phyloP scores from a whole-genome alignment of 2,113 vertebrate genomes.

The Sorex fumeus region DNA sequence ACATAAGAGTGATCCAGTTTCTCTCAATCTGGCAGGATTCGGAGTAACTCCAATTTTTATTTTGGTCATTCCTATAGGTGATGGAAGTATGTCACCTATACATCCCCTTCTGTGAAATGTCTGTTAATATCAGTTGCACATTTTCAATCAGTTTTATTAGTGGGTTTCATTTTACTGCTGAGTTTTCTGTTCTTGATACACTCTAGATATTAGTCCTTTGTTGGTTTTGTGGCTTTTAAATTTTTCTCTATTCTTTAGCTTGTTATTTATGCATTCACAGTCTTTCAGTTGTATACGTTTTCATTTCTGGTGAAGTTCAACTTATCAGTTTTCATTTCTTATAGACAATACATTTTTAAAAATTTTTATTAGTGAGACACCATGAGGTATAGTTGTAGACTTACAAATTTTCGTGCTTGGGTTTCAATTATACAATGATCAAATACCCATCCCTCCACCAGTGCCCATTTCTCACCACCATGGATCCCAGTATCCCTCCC shows the following conservation, averaged over 20 bases:
- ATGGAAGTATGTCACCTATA: neutral
- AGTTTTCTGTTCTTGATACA: neutral
- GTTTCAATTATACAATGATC: too few species aligned
- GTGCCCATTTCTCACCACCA: too few species aligned
- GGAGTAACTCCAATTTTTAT: neutral
- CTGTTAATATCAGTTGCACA: neutral
- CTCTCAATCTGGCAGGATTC: neutral
- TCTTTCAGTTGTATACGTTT: neutral
- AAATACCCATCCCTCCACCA: too few species aligned
- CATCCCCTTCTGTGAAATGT: too few species aligned
- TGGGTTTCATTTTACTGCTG: neutral
- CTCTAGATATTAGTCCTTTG: conserved; percentile 9
- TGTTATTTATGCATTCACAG: neutral
- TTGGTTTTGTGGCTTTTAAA: neutral
- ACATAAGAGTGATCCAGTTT: neutral
- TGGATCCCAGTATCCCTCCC: too few species aligned
- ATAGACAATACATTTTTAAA: too few species aligned
- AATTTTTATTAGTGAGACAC: too few species aligned
- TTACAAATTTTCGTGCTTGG: too few species aligned
- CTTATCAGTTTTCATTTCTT: neutral
- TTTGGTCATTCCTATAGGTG: neutral
- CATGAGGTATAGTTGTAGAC: too few species aligned
- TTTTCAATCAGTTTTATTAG: neutral
- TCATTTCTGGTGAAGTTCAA: neutral
- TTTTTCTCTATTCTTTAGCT: neutral